Base-by-base conservation (phyloP, 2,797 vertebrate species). In the Glyptemys insculpta region DNA sequence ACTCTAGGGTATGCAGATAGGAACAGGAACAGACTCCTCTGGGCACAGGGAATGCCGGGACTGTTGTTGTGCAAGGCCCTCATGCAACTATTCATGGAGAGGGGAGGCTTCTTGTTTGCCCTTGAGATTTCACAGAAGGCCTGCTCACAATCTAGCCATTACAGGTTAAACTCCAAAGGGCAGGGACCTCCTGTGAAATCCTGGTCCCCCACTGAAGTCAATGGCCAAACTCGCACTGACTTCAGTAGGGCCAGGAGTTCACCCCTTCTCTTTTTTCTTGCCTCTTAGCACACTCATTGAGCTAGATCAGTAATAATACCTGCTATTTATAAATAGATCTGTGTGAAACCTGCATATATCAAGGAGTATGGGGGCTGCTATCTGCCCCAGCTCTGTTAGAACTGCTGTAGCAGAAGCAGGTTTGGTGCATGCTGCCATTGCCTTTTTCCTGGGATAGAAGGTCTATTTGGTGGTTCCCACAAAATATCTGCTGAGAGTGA, bases 51-150 rank as follows among this genome's bases (percentile, higher is more conserved):
- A 10, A 12, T 74, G 68, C 37, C 25, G 68, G n/a, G 37, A 74
- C 9, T 5, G 3, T 18, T 74, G 11, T 41, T 41, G 37, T 81
- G 37, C 2, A 5, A 57, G 2, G 27, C 52, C 62, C 79, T 0
- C 0, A 41, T 79, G 59, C 91, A 89, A 90, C 23, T 92, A 81
- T 97, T 86, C 76, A 90, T 90, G 11, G 23, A 41, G 11, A 44
- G 37, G 68, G 21, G 95, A 96, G 87, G 44, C 79, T 96, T 88
- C 86, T 91, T 21, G 89, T n/a, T 88, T 76, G 92, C 78, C 79
- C 90, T 85, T 93, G 5, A 92, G 92, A 95, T 94, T 91, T 85
- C 59, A 41, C 56, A 88, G 93, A 94, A 90, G 57, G 18, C 86
- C 8, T 2, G 16, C 37, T 57, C 82, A 31, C 37, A 47, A 56